Evolutionary conservation across 2,797 vertebrate genomes (phyloP).

Genomic region (Rhabdophis nuchalis): DNA sequence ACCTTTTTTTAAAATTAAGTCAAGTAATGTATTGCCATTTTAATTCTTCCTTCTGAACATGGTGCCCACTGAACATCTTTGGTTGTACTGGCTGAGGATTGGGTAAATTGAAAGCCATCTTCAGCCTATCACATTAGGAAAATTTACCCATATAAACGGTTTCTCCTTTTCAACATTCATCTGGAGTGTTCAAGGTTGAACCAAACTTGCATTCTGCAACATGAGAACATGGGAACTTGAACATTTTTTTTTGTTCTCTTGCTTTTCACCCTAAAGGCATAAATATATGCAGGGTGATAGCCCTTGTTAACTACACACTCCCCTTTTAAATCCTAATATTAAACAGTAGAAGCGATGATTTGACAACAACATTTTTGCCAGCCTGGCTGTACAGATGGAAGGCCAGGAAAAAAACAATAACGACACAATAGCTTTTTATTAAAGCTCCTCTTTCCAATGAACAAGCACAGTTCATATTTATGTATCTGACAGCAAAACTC

Average conservation of each 20-base stretch:
- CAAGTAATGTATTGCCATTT: slow-evolving; percentile 3
- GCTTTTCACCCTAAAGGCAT: neutral
- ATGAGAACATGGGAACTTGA: neutral
- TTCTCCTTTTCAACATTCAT: neutral
- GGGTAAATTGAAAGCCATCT: neutral
- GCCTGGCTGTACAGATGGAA: neutral
- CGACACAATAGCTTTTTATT: neutral
- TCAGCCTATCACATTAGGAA: neutral
- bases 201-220: neutral
- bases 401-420: neutral
- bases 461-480: neutral
- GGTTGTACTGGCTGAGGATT: neutral
- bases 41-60: neutral
- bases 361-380: neutral
- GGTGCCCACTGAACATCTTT: neutral
- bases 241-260: neutral
- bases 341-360: neutral
- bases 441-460: neutral
- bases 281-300: neutral
- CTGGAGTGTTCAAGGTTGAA: neutral
- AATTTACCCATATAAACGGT: neutral
- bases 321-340: neutral
- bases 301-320: neutral
- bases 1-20: slow-evolving; percentile 42
- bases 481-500: neutral